phyloP scores from a whole-genome alignment of 1,140 invertebrate genomes.

The Drosophila rufa region DNA sequence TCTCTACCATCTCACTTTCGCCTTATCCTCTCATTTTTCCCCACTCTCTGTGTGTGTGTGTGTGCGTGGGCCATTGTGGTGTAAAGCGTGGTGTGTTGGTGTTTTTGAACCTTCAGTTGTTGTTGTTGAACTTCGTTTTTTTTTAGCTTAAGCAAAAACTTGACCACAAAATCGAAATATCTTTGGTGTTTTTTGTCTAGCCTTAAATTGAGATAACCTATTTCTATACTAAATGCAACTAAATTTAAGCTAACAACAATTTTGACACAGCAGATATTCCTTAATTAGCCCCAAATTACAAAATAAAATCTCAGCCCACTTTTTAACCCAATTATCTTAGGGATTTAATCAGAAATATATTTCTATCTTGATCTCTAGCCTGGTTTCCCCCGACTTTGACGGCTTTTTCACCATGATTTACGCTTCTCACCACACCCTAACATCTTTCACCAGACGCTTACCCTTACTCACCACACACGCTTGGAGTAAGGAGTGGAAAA shows the following conservation, averaged over 20 bases:
- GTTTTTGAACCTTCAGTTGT: conserved; percentile 14
- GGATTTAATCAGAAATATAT: conserved; percentile 1
- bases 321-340: conserved; percentile 9
- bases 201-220: conserved; percentile 27
- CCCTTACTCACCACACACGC: not conserved
- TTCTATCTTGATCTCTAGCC: not conserved
- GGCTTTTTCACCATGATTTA: not conserved
- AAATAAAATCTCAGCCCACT: conserved; percentile 24
- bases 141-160: conserved; percentile 13
- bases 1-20: conserved; percentile 24
- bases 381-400: not conserved
- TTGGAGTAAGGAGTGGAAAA: not conserved
- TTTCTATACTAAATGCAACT: conserved; percentile 50
- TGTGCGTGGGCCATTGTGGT: conserved; percentile 12
- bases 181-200: conserved; percentile 52
- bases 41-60: conserved; percentile 12
- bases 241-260: conserved; percentile 78
- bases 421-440: not conserved
- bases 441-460: not conserved
- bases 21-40: conserved; percentile 6
- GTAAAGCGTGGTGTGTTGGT: conserved; percentile 32
- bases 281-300: not conserved
- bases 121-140: conserved; percentile 7
- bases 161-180: not conserved
- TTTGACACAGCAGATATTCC: too few species aligned